Evolutionary conservation across 2,113 vertebrate genomes (phyloP).

Genomic region (Onychorhynchus coronatus): DNA sequence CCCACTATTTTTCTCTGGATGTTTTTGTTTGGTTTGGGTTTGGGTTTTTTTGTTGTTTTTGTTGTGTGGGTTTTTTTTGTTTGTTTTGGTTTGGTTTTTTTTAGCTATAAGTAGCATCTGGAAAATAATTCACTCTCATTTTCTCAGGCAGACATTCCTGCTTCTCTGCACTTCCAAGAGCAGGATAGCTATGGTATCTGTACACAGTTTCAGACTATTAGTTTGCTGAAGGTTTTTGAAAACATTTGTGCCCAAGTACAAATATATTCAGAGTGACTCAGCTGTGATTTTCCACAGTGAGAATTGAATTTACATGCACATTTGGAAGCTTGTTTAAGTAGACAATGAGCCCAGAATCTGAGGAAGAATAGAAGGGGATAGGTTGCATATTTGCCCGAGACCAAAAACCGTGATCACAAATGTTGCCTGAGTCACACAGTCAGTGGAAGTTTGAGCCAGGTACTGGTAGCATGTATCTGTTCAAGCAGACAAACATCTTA

Average conservation of each 20-base stretch:
- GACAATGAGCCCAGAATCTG: not conserved
- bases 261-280: not conserved
- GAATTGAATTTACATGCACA: not conserved
- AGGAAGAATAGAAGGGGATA: not conserved
- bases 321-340: not conserved
- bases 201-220: not conserved
- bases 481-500: not conserved
- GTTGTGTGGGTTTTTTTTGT: too few relatives aligned
- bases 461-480: not conserved
- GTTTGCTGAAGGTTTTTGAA: not conserved
- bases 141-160: not conserved
- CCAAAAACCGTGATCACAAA: not conserved
- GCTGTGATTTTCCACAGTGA: not conserved
- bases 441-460: not conserved
- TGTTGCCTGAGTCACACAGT: accelerated
- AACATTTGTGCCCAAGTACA: not conserved
- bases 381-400: not conserved
- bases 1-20: accelerated
- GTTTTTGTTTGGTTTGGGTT: not conserved
- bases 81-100: not conserved
- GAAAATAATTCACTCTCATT: not conserved
- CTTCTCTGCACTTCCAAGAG: not conserved
- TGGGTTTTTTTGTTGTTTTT: too few relatives aligned
- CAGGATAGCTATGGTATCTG: not conserved
- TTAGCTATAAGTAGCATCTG: not conserved